Evolutionary conservation across 1,140 invertebrate genomes (phyloP).

Genomic region (Trachelipus rathkii): DNA sequence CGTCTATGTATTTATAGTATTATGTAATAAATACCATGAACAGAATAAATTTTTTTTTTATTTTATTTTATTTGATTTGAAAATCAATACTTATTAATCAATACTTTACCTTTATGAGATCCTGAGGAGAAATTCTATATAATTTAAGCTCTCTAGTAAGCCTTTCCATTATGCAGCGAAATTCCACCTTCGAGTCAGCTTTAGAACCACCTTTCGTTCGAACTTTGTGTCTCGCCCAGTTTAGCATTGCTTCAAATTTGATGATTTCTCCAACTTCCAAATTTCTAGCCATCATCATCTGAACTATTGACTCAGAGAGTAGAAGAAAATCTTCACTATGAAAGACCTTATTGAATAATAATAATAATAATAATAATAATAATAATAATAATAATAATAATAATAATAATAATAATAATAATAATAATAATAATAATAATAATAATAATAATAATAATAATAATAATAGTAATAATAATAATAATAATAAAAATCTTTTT

Average conservation of each 20-base stretch:
- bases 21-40: conserved; percentile 13
- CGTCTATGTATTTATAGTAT: too few relatives aligned
- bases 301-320: conserved; percentile 88
- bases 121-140: conserved; percentile 84
- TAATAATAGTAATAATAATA: too few relatives aligned
- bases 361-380: too few relatives aligned
- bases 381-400: too few relatives aligned
- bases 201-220: conserved; percentile 61
- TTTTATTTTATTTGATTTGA: conserved; percentile 21
- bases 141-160: conserved; percentile 81
- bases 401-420: too few relatives aligned
- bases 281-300: conserved; percentile 85
- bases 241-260: conserved; percentile 89
- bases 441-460: too few relatives aligned
- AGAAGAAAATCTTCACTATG: conserved; percentile 75
- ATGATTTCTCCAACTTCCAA: conserved; percentile 75
- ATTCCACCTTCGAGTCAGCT: conserved; percentile 78
- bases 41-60: too few relatives aligned
- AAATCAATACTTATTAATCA: background rate
- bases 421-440: too few relatives aligned
- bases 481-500: too few relatives aligned
- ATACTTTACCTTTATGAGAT: conserved; percentile 80
- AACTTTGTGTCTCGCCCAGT: conserved; percentile 80
- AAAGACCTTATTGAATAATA: conserved; percentile 66
- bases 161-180: conserved; percentile 86